Evolutionary conservation across 2,888 invertebrate species (phyloP).

Genomic region (Drosophila atroscutellata): DNA sequence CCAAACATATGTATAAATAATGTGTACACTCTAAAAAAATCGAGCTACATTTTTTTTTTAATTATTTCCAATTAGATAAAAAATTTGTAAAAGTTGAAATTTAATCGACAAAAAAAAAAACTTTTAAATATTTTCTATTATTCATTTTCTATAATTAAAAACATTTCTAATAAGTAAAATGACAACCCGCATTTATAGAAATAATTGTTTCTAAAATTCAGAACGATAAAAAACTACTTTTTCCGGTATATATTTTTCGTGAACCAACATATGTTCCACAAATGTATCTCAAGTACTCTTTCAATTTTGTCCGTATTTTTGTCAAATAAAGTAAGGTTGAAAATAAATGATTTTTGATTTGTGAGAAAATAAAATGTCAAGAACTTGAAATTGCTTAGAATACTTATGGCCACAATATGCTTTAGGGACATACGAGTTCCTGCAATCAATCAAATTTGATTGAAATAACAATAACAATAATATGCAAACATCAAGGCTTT

Average conservation of each 20-base stretch:
- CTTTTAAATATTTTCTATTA: background rate
- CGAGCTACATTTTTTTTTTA: background rate
- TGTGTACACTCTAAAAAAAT: background rate
- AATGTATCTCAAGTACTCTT: background rate
- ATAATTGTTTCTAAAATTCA: background rate
- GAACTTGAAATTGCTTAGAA: background rate
- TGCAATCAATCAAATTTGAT: background rate
- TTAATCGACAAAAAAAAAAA: background rate
- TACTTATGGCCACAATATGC: background rate
- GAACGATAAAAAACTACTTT: background rate
- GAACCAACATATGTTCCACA: background rate
- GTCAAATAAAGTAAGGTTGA: background rate
- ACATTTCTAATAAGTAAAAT: background rate
- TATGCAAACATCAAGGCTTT: background rate
- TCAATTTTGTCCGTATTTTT: background rate
- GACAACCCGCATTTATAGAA: background rate
- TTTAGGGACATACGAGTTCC: too few species aligned
- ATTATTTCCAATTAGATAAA: background rate
- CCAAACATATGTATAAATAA: background rate
- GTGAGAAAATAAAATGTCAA: background rate
- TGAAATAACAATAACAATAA: background rate
- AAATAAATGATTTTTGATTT: background rate
- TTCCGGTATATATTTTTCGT: background rate
- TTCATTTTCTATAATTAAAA: background rate
- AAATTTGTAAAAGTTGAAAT: background rate